These are phyloP conservation scores for Haemorhous mexicanus DNA, from an alignment of 2,113 vertebrate species.

Conservation along the genomic window DNA sequence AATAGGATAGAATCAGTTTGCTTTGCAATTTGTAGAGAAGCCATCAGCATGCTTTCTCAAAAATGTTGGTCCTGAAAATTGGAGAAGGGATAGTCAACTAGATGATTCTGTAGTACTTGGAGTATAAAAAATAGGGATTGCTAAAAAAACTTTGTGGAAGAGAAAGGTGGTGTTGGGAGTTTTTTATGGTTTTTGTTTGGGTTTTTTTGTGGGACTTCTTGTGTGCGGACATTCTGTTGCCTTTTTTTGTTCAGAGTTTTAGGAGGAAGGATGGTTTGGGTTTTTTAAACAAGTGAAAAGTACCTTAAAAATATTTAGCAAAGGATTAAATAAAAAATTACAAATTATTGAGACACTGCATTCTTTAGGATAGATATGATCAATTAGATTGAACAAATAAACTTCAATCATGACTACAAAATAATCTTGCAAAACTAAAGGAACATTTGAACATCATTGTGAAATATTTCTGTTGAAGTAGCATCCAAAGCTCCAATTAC, in stretches of 20 bases:
- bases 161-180: background rate
- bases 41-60: background rate
- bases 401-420: background rate
- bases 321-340: background rate
- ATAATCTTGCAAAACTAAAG: background rate
- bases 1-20: background rate
- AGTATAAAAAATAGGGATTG: background rate
- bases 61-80: background rate
- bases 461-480: background rate
- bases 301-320: background rate
- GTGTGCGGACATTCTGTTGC: background rate
- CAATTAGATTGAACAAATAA: background rate
- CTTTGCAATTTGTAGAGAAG: background rate
- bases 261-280: rapidly evolving
- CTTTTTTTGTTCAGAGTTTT: background rate
- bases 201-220: background rate
- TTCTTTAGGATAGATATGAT: background rate
- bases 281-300: background rate
- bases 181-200: background rate
- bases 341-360: background rate
- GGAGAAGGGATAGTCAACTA: background rate
- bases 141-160: background rate
- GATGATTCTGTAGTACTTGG: background rate
- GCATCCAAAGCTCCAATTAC: background rate
- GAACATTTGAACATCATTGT: background rate